phyloP scores from a whole-genome alignment of 2,888 invertebrate species.

The Tetrapedia diversipes region DNA sequence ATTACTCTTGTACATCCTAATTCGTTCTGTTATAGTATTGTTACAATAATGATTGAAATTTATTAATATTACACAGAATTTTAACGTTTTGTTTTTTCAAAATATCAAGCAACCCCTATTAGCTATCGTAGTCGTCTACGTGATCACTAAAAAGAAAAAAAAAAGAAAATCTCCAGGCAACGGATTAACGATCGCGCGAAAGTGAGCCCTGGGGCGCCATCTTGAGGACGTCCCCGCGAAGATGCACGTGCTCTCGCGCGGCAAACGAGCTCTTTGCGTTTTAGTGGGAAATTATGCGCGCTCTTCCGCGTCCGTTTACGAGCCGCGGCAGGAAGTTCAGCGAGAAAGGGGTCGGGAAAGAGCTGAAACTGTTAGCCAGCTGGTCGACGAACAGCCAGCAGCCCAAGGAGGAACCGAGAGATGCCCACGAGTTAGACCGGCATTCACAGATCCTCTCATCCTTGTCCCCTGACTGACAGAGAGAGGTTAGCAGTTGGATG shows the following conservation, averaged over 20 bases:
- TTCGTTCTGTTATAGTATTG: no score
- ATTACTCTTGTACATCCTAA: no score
- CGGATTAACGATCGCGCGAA: conserved; percentile 28
- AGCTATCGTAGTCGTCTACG: no score
- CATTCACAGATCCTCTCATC: conserved; percentile 15
- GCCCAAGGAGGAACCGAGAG: conserved; percentile 43
- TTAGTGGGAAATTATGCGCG: conserved; percentile 80
- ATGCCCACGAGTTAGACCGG: conserved; percentile 43
- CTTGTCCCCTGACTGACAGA: background rate
- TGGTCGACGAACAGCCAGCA: background rate
- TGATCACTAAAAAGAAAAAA: no score
- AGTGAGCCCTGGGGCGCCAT: conserved; percentile 23
- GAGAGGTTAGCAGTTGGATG: conserved; percentile 19
- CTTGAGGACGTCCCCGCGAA: conserved; percentile 43
- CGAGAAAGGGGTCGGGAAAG: conserved; percentile 12
- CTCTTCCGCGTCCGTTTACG: conserved; percentile 79
- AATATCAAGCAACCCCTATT: no score
- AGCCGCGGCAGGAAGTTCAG: conserved; percentile 62
- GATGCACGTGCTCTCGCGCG: conserved; percentile 55
- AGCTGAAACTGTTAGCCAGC: conserved; percentile 44
- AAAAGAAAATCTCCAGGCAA: no score
- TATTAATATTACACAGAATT: no score
- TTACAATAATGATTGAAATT: no score
- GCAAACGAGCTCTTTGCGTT: conserved; percentile 78
- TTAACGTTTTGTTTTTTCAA: no score